Evolutionary conservation across 2,113 vertebrate genomes (phyloP), one percentile per base, ranked within the genome.

Genomic region (Thinocorus orbignyianus): DNA sequence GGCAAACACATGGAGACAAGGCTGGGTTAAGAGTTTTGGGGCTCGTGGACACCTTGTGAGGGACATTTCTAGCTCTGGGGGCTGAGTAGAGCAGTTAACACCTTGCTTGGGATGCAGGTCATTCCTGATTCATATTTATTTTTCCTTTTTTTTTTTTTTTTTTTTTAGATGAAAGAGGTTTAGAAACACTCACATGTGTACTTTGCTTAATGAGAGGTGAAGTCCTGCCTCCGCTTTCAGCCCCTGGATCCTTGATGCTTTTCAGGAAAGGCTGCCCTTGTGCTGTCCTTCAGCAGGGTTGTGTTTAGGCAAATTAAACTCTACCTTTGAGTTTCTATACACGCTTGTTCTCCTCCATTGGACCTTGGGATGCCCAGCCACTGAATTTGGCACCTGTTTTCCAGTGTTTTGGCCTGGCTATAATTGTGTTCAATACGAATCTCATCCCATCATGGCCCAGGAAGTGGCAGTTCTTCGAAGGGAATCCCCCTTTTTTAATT

Each of bases 401-500:
- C 65, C 57, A 24, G 10, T 61, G 41, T 5, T 88, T 66, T 65
- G 76, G 15, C 58, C 44, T 12, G 2, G 25, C 26, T 74, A 2
- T 28, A 61, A 12, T 8, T 76, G 51, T 35, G 25, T 51, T 79
- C 52, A 52, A 24, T 5, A 51, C 61, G 72, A 17, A 94, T 30
- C 73, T 69, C 61, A 42, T 57, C 77, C 73, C 48, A 0, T 65
- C 48, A 0, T 54, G 28, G 88, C 90, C 79, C 95, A 90, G 92
- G 96, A 96, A 94, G 83, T 57, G 57, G 73, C 93, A 90, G 86
- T 33, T 81, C 90, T 88, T 94, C 30, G 77, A 95, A 96, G 91
- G 93, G 92, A 95, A 93, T 86, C 90, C 73, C 92, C 86, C 57
- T 92, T 61, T 92, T 71, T 74, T 93, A 94, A 94, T 94, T 95